These are phyloP conservation scores for Hippoglossus stenolepis DNA, from an alignment of 2,113 vertebrate genomes.

Conservation along the genomic window DNA sequence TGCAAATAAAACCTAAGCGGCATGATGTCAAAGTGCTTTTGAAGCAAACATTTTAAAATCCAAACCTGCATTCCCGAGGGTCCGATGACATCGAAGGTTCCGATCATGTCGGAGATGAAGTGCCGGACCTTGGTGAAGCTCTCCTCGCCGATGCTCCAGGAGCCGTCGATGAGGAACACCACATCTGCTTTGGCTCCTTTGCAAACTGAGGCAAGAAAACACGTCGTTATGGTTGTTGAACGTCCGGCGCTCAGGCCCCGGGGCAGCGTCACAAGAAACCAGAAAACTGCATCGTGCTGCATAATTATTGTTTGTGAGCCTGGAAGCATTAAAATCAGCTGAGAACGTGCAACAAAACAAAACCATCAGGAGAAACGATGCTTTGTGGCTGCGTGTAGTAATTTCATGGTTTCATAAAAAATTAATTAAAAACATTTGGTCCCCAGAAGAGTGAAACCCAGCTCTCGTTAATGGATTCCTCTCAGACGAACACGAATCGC, in stretches of 20 bases:
- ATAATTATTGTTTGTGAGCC: too few species aligned
- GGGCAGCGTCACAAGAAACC: neutral
- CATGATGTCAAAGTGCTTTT: too few species aligned
- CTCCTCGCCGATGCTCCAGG: slow-evolving; percentile 98
- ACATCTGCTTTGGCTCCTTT: slow-evolving; percentile 98
- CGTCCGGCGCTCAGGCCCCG: neutral
- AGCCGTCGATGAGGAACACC: slow-evolving; percentile 97
- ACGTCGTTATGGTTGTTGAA: neutral
- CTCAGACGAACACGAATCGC: slow-evolving; percentile 5
- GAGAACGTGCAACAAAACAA: too few species aligned
- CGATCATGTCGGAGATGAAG: slow-evolving; percentile 91
- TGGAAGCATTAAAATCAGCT: too few species aligned
- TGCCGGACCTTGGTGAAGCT: slow-evolving; percentile 95
- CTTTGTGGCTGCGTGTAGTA: too few species aligned
- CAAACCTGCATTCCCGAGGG: slow-evolving; percentile 95
- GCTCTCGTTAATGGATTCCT: slow-evolving; percentile 53
- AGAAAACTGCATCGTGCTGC: neutral
- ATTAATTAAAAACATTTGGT: slow-evolving; percentile 53
- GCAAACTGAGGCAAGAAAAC: slow-evolving; percentile 85
- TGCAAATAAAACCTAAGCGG: too few species aligned
- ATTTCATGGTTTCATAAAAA: too few species aligned
- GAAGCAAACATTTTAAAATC: neutral
- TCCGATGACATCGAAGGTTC: slow-evolving; percentile 90
- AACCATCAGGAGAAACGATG: too few species aligned
- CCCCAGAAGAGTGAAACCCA: slow-evolving; percentile 56